A percentile compares a stretch with the other conserved stretches of the same genome.
Evolutionary conservation across 2,797 vertebrate species (phyloP).

Genomic region (Takifugu rubripes): DNA sequence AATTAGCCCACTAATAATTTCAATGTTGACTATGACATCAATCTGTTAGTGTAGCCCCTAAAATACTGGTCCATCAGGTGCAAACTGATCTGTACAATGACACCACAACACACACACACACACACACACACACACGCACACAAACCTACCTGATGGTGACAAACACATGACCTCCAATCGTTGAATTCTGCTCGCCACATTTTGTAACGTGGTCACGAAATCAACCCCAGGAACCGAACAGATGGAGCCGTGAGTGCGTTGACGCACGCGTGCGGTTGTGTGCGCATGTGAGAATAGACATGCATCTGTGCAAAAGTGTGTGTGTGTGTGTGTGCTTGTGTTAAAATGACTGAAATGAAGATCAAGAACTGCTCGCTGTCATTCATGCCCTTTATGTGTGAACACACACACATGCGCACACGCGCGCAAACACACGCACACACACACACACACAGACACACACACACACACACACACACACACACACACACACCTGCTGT

Average conservation of each 20-base stretch:
- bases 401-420: slow-evolving; percentile 8
- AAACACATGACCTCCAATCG: slow-evolving; percentile 56
- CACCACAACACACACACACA: neutral
- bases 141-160: slow-evolving; percentile 52
- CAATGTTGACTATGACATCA: too few species aligned
- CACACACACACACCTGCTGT: slow-evolving; percentile 50
- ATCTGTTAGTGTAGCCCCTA: too few species aligned
- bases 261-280: slow-evolving; percentile 5
- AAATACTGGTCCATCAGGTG: slow-evolving; percentile 2
- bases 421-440: slow-evolving; percentile 11
- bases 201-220: slow-evolving; percentile 53
- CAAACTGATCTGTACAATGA: slow-evolving; percentile 3
- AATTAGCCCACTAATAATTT: too few species aligned
- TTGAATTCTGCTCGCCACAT: slow-evolving; percentile 50
- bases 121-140: neutral
- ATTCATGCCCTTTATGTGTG: slow-evolving; percentile 51
- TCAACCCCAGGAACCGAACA: slow-evolving; percentile 53
- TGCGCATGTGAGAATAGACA: neutral
- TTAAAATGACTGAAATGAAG: slow-evolving; percentile 57
- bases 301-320: slow-evolving; percentile 8
- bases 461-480: slow-evolving; percentile 16
- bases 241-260: slow-evolving; percentile 44
- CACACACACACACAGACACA: slow-evolving; percentile 29
- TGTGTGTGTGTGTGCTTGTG: slow-evolving; percentile 10
- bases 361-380: slow-evolving; percentile 67